A percentile compares a stretch with the other conserved stretches of the same genome.
phyloP scores from a whole-genome alignment of 2,888 invertebrate species.

The Oscheius onirici region DNA sequence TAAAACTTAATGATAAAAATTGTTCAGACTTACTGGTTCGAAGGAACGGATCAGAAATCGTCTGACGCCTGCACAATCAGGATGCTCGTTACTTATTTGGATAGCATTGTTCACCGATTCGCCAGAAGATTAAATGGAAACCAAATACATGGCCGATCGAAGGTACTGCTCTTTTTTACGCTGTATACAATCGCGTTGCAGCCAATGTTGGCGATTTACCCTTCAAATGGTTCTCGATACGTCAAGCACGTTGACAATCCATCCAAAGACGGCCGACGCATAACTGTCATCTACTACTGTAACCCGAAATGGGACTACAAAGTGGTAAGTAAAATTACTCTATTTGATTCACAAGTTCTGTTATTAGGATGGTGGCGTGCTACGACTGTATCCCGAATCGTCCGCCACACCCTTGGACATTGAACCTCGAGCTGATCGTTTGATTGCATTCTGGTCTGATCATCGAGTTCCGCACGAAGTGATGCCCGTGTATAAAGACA shows the following conservation, averaged over 20 bases:
- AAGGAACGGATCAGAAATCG: constrained; percentile 58
- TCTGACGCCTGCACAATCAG: constrained; percentile 59
- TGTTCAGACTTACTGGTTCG: constrained; percentile 68
- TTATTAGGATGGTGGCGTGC: constrained; percentile 80
- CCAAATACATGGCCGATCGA: constrained; percentile 63
- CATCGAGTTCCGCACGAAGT: constrained; percentile 96
- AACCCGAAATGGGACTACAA: constrained; percentile 84
- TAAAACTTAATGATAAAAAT: background rate
- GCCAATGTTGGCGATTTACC: constrained; percentile 99
- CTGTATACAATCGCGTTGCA: constrained; percentile 75
- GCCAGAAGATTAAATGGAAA: constrained; percentile 57
- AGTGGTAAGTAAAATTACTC: constrained; percentile 21
- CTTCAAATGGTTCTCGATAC: constrained; percentile 91
- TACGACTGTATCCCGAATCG: constrained; percentile 91
- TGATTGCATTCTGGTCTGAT: constrained; percentile 98
- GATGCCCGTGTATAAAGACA: constrained; percentile 87
- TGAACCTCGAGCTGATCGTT: constrained; percentile 89
- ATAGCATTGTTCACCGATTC: constrained; percentile 65
- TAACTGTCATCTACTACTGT: constrained; percentile 96
- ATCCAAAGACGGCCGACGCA: constrained; percentile 92
- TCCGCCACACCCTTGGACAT: constrained; percentile 85
- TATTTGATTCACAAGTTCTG: background rate
- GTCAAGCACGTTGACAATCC: constrained; percentile 98
- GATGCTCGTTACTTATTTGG: constrained; percentile 68
- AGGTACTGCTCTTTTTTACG: constrained; percentile 38